Evolutionary conservation across 1,140 invertebrate species (phyloP).

Genomic region (Camponotus pennsylvanicus): DNA sequence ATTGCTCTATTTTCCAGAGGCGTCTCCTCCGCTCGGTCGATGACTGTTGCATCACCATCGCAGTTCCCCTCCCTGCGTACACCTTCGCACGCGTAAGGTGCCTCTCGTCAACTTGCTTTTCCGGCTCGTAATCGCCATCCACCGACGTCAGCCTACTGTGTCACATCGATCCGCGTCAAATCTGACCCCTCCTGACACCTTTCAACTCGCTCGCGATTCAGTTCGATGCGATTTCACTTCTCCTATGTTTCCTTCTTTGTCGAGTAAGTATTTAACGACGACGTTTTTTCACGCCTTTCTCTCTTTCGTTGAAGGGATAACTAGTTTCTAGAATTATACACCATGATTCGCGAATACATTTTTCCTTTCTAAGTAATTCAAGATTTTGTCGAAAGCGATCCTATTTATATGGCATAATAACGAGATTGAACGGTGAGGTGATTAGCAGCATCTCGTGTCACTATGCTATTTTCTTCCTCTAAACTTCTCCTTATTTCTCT

Average conservation of each 20-base stretch:
- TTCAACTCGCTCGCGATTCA: neutral
- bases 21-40: slow-evolving; percentile 8
- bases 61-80: neutral
- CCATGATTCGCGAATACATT: neutral
- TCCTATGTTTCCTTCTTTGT: neutral
- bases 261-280: neutral
- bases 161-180: slow-evolving; percentile 26
- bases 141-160: neutral
- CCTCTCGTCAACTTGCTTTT: neutral
- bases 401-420: neutral
- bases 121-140: neutral
- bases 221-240: neutral
- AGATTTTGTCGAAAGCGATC: neutral
- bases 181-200: neutral
- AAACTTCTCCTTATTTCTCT: neutral
- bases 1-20: slow-evolving; percentile 22
- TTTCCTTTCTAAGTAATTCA: neutral
- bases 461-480: neutral
- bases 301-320: neutral
- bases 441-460: neutral
- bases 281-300: neutral
- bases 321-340: neutral
- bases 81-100: neutral
- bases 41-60: slow-evolving; percentile 23
- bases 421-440: neutral